Conservation (phyloP, 1,140 invertebrate species). For the Drosophila triauraria region DNA sequence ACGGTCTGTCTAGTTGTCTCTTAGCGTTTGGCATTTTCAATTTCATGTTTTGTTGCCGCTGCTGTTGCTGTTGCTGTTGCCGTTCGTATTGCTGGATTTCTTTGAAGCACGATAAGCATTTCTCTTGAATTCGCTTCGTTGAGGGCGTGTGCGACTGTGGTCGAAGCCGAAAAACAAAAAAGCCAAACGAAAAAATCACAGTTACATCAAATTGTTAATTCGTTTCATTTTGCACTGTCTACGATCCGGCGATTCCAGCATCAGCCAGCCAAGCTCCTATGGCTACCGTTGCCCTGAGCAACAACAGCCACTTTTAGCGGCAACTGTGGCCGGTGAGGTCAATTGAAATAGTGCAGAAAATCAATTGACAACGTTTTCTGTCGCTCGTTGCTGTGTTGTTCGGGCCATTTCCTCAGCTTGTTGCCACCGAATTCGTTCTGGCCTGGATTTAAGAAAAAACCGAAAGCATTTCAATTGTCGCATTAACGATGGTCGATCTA, state of each 20-base stretch:
- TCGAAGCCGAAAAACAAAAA: constrained; percentile 15
- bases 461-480: constrained; percentile 73
- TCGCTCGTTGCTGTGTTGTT: constrained; percentile 34
- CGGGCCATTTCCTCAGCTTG: constrained; percentile 40
- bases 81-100: constrained; percentile 72
- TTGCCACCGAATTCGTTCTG: constrained; percentile 69
- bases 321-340: constrained; percentile 62
- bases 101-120: constrained; percentile 82
- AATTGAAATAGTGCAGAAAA: constrained; percentile 83
- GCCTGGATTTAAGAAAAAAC: constrained; percentile 40
- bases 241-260: constrained; percentile 38
- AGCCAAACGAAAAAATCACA: constrained; percentile 67
- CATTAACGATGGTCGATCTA: constrained; percentile 74
- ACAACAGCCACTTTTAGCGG: constrained; percentile 15
- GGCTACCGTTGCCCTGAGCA: constrained; percentile 64
- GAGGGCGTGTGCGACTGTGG: constrained; percentile 70
- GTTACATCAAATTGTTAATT: constrained; percentile 83
- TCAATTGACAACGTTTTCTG: constrained; percentile 80
- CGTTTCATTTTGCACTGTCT: constrained; percentile 82
- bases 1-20: constrained; percentile 70
- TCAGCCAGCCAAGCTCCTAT: constrained; percentile 30
- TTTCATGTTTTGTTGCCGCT: constrained; percentile 72
- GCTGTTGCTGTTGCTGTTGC: constrained; percentile 34
- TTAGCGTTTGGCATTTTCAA: constrained; percentile 83
- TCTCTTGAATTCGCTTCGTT: constrained; percentile 81